Evolutionary conservation across 2,888 invertebrate genomes (phyloP).

Genomic region (Drosophila kokeensis): DNA sequence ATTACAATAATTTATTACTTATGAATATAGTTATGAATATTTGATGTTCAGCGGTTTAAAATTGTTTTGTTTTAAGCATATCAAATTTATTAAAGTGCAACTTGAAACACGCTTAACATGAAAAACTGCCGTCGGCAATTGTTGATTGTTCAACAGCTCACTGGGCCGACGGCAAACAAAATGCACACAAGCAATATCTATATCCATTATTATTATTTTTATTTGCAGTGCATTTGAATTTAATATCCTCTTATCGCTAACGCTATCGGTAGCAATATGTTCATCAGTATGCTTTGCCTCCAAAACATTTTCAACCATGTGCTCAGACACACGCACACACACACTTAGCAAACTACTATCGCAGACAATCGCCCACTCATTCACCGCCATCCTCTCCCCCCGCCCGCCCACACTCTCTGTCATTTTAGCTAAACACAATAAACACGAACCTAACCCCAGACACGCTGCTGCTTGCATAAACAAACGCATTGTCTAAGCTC

Average conservation of each 20-base stretch:
- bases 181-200: background rate
- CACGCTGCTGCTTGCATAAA: conserved; percentile 45
- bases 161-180: conserved; percentile 39
- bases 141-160: background rate
- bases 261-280: conserved; percentile 28
- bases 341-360: conserved; percentile 22
- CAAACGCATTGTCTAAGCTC: conserved; percentile 72
- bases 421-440: conserved; percentile 29
- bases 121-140: conserved; percentile 41
- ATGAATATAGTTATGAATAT: background rate
- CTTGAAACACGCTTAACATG: background rate
- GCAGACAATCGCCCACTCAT: conserved; percentile 32
- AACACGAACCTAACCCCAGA: conserved; percentile 50
- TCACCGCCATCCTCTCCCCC: background rate
- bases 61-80: background rate
- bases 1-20: background rate
- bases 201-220: background rate
- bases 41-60: background rate
- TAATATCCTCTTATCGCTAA: conserved; percentile 35
- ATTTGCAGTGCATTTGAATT: background rate
- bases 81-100: background rate
- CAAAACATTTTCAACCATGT: conserved; percentile 46
- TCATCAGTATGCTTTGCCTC: conserved; percentile 18
- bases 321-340: conserved; percentile 20
- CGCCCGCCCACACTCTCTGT: background rate